Base-by-base conservation (phyloP, 2,888 invertebrate genomes). In the Luffia ferchaultella region DNA sequence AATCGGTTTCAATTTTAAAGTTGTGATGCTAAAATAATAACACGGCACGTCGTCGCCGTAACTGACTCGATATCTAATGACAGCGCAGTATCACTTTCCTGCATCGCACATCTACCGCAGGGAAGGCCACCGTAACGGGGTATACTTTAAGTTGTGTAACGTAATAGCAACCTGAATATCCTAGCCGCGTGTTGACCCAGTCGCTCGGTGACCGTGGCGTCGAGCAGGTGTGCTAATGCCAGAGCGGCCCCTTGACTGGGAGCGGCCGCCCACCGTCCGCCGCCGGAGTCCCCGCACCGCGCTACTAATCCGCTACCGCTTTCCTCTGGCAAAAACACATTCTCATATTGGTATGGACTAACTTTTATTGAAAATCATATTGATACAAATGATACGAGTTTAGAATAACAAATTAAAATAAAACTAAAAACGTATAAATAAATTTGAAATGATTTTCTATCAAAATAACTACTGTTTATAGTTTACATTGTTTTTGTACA, bases 151-250 rank as follows among this genome's bases (percentile, higher is more conserved):
- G n/a, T n/a, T n/a, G n/a, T n/a, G n/a, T n/a, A n/a, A n/a, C n/a
- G n/a, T n/a, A n/a, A n/a, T n/a, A n/a, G n/a, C n/a, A n/a, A 88
- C 87, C 92, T 85, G 70, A 96, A 97, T 65, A 96, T 93, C 69
- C 95, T 86, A 0, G 93, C 90, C 1, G 95, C 93, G 71, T 94
- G 93, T 2, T 90, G 88, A 44, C 95, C 95, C 64, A 93, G 93
- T 58, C 94, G 88, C 79, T 97, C 96, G 40, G 91, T 88, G 49
- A 97, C 91, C 19, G 92, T 85, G 61, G 93, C 92, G 64, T 95
- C 95, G 1, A 96, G 80, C 48, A 89, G 86, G 45, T 88, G 86
- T 75, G 89, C 88, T n/a, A 92, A 87, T 49, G 97, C 82, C 49
- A 89, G 86, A 19, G 83, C 83, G 53, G 95, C 88, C 0, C 93